These are phyloP conservation scores for Epinephelus lanceolatus DNA, from an alignment of 2,113 vertebrate genomes.

Conservation along the genomic window DNA sequence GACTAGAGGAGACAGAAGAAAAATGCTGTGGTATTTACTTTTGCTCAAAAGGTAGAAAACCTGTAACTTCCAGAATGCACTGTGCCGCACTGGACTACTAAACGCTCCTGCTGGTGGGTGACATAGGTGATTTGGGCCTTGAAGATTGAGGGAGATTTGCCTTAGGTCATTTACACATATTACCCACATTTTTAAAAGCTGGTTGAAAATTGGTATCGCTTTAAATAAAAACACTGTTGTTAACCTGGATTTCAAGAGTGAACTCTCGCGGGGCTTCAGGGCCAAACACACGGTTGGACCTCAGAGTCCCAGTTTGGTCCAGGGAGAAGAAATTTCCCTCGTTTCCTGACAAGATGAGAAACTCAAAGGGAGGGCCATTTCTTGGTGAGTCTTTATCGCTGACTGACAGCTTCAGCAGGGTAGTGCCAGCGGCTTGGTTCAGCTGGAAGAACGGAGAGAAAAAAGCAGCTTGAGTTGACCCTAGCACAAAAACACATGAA, in stretches of 20 bases:
- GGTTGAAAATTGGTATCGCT: too few relatives aligned
- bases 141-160: too few relatives aligned
- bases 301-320: slow-evolving; percentile 89
- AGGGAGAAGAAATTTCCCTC: slow-evolving; percentile 90
- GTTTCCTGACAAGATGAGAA: slow-evolving; percentile 92
- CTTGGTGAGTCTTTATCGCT: slow-evolving; percentile 94
- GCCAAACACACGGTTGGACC: slow-evolving; percentile 89
- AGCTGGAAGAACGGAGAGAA: slow-evolving; percentile 81
- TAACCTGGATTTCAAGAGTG: slow-evolving; percentile 91
- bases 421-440: slow-evolving; percentile 92
- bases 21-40: too few relatives aligned
- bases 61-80: too few relatives aligned
- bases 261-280: slow-evolving; percentile 89
- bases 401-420: slow-evolving; percentile 91
- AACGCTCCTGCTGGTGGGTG: too few relatives aligned
- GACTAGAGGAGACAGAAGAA: too few relatives aligned
- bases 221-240: not conserved
- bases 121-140: too few relatives aligned
- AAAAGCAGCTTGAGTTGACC: not conserved
- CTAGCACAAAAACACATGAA: not conserved
- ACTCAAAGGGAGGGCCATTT: slow-evolving; percentile 94
- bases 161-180: too few relatives aligned
- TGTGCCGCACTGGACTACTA: too few relatives aligned
- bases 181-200: too few relatives aligned
- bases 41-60: too few relatives aligned